Evolutionary conservation across 2,113 vertebrate species (phyloP).

Genomic region (Dolichotis patagonum): DNA sequence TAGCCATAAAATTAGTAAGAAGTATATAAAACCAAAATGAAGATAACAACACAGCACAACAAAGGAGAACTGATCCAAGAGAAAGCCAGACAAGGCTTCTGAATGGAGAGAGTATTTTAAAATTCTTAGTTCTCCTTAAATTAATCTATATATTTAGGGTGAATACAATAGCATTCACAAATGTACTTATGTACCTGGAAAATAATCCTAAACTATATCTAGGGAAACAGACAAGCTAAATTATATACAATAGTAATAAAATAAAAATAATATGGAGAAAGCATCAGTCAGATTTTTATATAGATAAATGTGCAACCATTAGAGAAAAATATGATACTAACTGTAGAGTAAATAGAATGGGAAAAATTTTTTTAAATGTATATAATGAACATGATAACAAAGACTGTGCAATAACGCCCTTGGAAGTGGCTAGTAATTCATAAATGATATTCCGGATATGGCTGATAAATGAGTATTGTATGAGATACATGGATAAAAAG

Average conservation of each 20-base stretch:
- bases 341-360: neutral
- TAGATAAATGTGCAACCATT: neutral
- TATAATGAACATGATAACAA: neutral
- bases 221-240: constrained; percentile 22
- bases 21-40: neutral
- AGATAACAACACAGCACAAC: neutral
- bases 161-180: neutral
- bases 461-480: neutral
- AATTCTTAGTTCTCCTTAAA: neutral
- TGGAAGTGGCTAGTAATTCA: neutral
- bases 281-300: neutral
- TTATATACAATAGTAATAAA: constrained; percentile 33
- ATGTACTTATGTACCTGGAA: neutral
- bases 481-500: neutral
- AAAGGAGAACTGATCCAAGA: neutral
- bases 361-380: neutral
- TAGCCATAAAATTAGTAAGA: neutral
- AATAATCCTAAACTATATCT: neutral
- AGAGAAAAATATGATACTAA: neutral
- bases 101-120: neutral
- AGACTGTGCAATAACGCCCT: neutral
- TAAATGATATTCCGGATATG: neutral
- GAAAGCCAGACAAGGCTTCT: neutral
- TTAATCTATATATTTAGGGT: neutral
- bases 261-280: neutral